A percentile compares a stretch with the other conserved stretches of the same genome.
Evolutionary conservation across 2,797 vertebrate genomes (phyloP).

Genomic region (Brachyalestes nurse): DNA sequence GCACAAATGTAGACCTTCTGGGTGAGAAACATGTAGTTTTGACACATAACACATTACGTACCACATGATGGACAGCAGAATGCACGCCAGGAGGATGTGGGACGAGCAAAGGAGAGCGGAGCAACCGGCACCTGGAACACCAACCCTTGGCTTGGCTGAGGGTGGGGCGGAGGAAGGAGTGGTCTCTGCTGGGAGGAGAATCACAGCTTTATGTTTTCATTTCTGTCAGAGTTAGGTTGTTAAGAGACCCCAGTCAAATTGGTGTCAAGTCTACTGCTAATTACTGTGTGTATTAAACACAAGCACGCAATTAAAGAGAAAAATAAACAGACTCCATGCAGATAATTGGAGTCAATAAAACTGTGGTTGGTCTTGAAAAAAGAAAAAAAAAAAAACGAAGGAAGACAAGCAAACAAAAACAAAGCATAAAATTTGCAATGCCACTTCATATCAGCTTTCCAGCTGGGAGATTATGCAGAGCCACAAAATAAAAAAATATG

Average conservation of each 20-base stretch:
- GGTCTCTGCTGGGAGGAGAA: constrained; percentile 69
- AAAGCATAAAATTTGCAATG: neutral
- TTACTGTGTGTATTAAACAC: constrained; percentile 17
- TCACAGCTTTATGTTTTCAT: constrained; percentile 54
- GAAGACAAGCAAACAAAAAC: neutral
- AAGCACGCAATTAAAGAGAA: constrained; percentile 28
- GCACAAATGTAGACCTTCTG: neutral
- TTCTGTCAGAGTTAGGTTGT: neutral
- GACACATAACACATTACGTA: constrained; percentile 41
- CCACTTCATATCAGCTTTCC: neutral
- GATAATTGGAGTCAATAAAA: constrained; percentile 15
- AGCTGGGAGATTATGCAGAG: constrained; percentile 5
- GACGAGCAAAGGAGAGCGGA: constrained; percentile 56
- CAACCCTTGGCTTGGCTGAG: constrained; percentile 78
- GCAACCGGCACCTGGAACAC: constrained; percentile 52
- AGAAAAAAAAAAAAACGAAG: neutral
- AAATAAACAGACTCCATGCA: constrained; percentile 11
- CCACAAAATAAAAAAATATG: constrained; percentile 1
- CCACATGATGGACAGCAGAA: constrained; percentile 67
- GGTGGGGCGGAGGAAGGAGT: constrained; percentile 79
- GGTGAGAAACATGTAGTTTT: neutral
- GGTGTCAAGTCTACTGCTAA: constrained; percentile 13
- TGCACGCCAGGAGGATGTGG: constrained; percentile 58
- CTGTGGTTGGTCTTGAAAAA: constrained; percentile 7
- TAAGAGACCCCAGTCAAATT: neutral